Evolutionary conservation across 2,888 invertebrate species (phyloP), one percentile per base, ranked within the genome.

Genomic region (Diplolepis rosae): DNA sequence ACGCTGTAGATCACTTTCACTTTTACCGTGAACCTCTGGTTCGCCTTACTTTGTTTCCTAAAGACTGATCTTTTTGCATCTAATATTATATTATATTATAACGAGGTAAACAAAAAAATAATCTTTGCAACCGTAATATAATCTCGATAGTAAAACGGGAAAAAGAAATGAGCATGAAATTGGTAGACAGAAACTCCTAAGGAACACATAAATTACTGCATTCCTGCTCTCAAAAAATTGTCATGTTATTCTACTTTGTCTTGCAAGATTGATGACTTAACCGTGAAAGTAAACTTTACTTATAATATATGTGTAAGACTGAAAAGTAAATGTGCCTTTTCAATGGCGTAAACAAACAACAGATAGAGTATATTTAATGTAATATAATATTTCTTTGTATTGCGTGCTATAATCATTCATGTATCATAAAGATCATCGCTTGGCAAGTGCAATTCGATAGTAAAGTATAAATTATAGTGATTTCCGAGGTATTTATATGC

Each of bases 1-100:
- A 72, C 69, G 74, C 66, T 32, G 66, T 61, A 65, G 70, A 70
- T 72, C 69, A 70, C 75, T 75, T 75, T 75, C 75, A 75, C 75
- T 75, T 75, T 75, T 70, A 32, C 32, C 1, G 9, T 32, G 32
- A 11, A 32, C 32, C 32, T 32, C 32, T 32, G 32, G 7, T 32
- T 32, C 32, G 32, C 32, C 32, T 32, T 2, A 32, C 32, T 32
- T 32, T 11, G 32, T 32, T 32, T 11, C 32, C 32, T 4, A 32
- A 4, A 32, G 32, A 11, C 11, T 32, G 32, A 32, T 32, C 7
- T 32, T 32, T 32, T 32, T 32, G 11, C 32, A 2, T 32, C 32
- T 32, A n/a, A n/a, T n/a, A n/a, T n/a, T n/a, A n/a, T n/a, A 32
- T 32, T 32, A 32, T 32, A 32, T 32, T 32, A 32, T 32, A 32